phyloP scores from a whole-genome alignment of 2,888 invertebrate genomes.

The Sarcophaga carnaria region DNA sequence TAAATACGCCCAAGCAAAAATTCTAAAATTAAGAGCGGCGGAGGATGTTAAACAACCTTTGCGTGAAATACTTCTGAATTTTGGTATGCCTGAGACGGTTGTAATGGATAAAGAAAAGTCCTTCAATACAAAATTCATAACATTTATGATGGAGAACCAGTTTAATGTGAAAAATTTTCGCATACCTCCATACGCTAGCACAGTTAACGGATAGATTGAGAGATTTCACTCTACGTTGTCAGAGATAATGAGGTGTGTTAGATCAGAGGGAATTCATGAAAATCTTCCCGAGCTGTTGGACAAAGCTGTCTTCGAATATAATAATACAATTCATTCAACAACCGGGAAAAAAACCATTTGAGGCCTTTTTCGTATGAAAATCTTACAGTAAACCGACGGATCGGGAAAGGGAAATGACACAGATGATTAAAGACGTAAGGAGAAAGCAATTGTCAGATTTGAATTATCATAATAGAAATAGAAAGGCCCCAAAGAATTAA shows the following conservation, averaged over 20 bases:
- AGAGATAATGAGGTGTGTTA: slow-evolving; percentile 10
- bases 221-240: background rate
- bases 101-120: too few relatives aligned
- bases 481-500: background rate
- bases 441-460: background rate
- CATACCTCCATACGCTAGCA: slow-evolving; percentile 12
- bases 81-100: too few relatives aligned
- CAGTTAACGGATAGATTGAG: background rate
- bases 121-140: background rate
- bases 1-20: background rate
- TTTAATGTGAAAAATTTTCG: background rate
- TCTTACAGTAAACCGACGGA: too few relatives aligned
- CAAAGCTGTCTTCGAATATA: slow-evolving; percentile 14
- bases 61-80: too few relatives aligned
- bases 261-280: background rate
- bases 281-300: slow-evolving; percentile 8
- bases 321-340: slow-evolving; percentile 15
- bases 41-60: background rate
- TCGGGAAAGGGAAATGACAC: too few relatives aligned
- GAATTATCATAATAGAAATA: background rate
- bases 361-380: too few relatives aligned
- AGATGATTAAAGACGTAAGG: too few relatives aligned
- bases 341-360: background rate
- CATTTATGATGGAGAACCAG: slow-evolving; percentile 1
- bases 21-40: background rate